Base-by-base conservation (phyloP, 2,888 invertebrate species). In the Marasmarcha lunaedactyla region DNA sequence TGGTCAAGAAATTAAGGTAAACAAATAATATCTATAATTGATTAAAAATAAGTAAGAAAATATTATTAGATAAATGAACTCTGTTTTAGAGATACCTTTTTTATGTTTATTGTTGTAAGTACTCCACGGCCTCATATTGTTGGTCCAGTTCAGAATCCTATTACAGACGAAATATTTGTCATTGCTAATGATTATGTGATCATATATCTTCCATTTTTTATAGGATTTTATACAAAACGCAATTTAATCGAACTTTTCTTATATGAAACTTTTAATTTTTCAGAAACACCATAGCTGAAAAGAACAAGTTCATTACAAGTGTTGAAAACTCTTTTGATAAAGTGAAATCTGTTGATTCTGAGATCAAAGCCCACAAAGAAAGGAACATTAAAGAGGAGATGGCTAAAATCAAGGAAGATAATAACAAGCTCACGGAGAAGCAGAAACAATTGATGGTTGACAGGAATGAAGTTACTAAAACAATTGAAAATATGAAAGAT, bases 401-500 rank as follows among this genome's bases (percentile, higher is more conserved):
- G 51, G 71, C 79, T 33, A 73, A 76, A 36, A 71, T 86, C 14
- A 85, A 84, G 43, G 68, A 72, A 13, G 63, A 73, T 0, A 71
- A 88, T 15, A 78, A 78, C 39, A 78, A 71, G 36, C 57, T 85
- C 3, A 74, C 77, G 46, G 78, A 81, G 1, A 77, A 85, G 50
- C 71, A 77, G 36, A 73, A 78, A 40, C 78, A 78, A 48, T 78
- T 84, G 10, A 68, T 77, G 42, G 57, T 59, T 7, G 77, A 85
- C 46, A 65, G 84, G 35, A 73, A 78, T 43, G 64, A 69, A 1
- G 70, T 84, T 6, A 70, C 76, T 1, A 74, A 84, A 45, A 70
- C 77, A 41, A 81, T 90, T 27, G 85, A 88, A 14, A 63, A 62
- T 5, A 63, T 89, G 33, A 87, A 85, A 54, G 85, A 85, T 47